Evolutionary conservation across 2,888 invertebrate species (phyloP).

Genomic region (Heliconius ethilla): DNA sequence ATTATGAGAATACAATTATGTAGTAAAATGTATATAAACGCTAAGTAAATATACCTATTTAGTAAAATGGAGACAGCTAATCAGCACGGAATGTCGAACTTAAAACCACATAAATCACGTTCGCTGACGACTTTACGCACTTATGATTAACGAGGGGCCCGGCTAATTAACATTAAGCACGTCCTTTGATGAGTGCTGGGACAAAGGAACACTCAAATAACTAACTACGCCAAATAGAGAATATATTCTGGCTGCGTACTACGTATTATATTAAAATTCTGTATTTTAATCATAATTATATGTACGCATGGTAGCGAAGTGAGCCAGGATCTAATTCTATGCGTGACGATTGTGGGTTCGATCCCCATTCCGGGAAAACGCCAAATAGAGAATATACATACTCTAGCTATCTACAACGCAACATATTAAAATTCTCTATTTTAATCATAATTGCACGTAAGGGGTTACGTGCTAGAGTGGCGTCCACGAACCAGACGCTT

Average conservation of each 20-base stretch:
- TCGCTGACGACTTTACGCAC: conserved; percentile 33
- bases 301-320: no score
- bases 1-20: no score
- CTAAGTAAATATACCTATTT: no score
- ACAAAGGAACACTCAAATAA: conserved; percentile 36
- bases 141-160: conserved; percentile 39
- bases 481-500: no score
- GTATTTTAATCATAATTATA: conserved; percentile 5
- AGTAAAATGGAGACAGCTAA: no score
- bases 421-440: no score
- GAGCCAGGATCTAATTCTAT: no score
- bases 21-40: no score
- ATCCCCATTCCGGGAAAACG: neutral
- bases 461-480: no score
- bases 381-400: no score
- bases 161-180: conserved; percentile 38
- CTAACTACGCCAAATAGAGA: conserved; percentile 27
- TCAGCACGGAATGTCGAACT: conserved; percentile 19
- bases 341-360: neutral
- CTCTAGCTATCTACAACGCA: no score
- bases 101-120: conserved; percentile 29
- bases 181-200: conserved; percentile 31
- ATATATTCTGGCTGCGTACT: neutral
- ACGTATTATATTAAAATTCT: neutral
- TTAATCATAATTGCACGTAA: no score